Percentiles rank a stretch among this genome's conserved stretches.
Conservation (phyloP, 1,140 invertebrate genomes). For the Musca vetustissima region DNA sequence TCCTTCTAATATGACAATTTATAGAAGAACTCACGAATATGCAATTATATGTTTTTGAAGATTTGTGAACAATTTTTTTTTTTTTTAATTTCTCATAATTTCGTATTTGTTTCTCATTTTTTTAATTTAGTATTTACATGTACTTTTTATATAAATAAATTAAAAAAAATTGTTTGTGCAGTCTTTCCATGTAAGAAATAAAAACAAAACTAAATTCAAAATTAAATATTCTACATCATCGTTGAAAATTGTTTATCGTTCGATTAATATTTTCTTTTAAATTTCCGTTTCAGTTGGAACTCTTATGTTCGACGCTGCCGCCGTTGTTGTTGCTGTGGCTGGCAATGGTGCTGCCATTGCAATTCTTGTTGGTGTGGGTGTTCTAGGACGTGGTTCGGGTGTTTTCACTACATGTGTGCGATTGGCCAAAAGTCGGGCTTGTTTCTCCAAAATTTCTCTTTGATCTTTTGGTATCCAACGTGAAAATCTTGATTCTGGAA, state of each 20-base stretch:
- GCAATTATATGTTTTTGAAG: too few relatives aligned
- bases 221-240: not conserved
- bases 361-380: constrained; percentile 9
- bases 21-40: too few relatives aligned
- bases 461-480: constrained; percentile 54
- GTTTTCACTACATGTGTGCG: constrained; percentile 31
- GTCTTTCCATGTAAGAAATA: too few relatives aligned
- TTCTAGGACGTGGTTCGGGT: constrained; percentile 22
- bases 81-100: too few relatives aligned
- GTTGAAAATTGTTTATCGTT: not conserved
- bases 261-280: not conserved
- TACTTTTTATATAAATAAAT: too few relatives aligned
- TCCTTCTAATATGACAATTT: too few relatives aligned
- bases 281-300: constrained; percentile 17
- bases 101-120: too few relatives aligned
- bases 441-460: constrained; percentile 47
- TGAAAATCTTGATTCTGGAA: constrained; percentile 49
- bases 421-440: constrained; percentile 43
- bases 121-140: too few relatives aligned
- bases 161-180: too few relatives aligned
- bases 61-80: too few relatives aligned
- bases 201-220: too few relatives aligned
- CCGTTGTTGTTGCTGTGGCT: not conserved
- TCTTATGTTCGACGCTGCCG: not conserved
- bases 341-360: constrained; percentile 30